Percentiles rank a stretch among this genome's conserved stretches.
phyloP scores from a whole-genome alignment of 1,140 invertebrate genomes.

The Aphaenogaster floridana region DNA sequence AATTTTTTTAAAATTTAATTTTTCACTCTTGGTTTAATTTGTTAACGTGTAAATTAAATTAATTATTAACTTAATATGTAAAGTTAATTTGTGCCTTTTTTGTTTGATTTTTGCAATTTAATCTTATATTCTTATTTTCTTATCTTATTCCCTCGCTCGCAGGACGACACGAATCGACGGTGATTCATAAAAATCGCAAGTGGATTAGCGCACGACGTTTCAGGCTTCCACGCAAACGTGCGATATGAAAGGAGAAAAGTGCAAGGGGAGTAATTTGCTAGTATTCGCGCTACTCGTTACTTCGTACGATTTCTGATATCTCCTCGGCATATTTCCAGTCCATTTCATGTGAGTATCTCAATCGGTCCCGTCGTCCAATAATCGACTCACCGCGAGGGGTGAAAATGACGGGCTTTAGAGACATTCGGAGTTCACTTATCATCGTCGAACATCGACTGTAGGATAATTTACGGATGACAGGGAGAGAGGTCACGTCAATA shows the following conservation, averaged over 20 bases:
- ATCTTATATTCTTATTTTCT: not conserved
- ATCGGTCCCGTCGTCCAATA: conserved; percentile 10
- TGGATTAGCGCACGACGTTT: not conserved
- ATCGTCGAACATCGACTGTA: conserved; percentile 56
- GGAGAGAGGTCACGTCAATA: conserved; percentile 54
- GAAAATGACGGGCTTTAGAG: conserved; percentile 66
- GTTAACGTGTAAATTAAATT: no score
- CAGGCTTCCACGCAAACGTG: no score
- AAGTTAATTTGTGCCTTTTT: not conserved
- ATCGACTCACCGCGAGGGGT: conserved; percentile 43
- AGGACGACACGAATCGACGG: not conserved
- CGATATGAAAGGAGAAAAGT: not conserved
- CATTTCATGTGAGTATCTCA: conserved; percentile 32
- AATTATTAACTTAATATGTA: no score
- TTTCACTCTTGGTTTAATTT: no score
- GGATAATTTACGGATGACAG: conserved; percentile 65
- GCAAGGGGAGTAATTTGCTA: not conserved
- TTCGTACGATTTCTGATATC: conserved; percentile 27
- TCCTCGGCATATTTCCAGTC: conserved; percentile 36
- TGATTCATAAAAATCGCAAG: not conserved
- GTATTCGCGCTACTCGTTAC: not conserved
- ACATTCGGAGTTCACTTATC: conserved; percentile 68
- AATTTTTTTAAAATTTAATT: not conserved
- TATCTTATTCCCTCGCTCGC: not conserved
- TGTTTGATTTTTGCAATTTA: not conserved